Evolutionary conservation across 1,140 invertebrate genomes (phyloP).

Genomic region (Apis mellifera): DNA sequence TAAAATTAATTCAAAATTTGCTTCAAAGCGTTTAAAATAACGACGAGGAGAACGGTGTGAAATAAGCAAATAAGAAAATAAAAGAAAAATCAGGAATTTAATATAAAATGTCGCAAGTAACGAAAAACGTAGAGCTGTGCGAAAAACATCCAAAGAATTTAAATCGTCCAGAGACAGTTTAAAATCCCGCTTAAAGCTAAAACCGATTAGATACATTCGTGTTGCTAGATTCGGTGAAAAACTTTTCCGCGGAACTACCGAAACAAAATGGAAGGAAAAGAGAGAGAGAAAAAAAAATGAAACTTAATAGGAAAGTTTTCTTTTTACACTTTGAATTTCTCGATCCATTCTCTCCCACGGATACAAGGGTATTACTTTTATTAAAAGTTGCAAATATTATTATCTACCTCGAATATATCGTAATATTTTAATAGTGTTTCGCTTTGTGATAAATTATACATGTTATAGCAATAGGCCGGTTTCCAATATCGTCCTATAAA

Average conservation of each 20-base stretch:
- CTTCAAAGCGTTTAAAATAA: not conserved
- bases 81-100: not conserved
- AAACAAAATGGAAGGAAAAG: not conserved
- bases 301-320: not conserved
- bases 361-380: too few species aligned
- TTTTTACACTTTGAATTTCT: not conserved
- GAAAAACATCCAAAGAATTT: not conserved
- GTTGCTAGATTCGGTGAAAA: not conserved
- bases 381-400: not conserved
- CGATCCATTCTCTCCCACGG: not conserved
- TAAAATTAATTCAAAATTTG: too few species aligned
- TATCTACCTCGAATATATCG: too few species aligned
- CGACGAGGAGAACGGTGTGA: too few species aligned
- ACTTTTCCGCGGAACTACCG: not conserved
- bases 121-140: too few species aligned
- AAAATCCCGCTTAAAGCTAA: not conserved
- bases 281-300: not conserved
- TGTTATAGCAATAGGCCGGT: not conserved
- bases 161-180: not conserved
- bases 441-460: not conserved
- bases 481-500: conserved; percentile 1
- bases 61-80: not conserved
- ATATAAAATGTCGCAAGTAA: not conserved
- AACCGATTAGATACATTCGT: not conserved
- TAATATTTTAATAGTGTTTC: not conserved